Percentiles rank a stretch among this genome's conserved stretches.
Evolutionary conservation across 2,888 invertebrate genomes (phyloP).

Genomic region (Ennomos quercinarius): DNA sequence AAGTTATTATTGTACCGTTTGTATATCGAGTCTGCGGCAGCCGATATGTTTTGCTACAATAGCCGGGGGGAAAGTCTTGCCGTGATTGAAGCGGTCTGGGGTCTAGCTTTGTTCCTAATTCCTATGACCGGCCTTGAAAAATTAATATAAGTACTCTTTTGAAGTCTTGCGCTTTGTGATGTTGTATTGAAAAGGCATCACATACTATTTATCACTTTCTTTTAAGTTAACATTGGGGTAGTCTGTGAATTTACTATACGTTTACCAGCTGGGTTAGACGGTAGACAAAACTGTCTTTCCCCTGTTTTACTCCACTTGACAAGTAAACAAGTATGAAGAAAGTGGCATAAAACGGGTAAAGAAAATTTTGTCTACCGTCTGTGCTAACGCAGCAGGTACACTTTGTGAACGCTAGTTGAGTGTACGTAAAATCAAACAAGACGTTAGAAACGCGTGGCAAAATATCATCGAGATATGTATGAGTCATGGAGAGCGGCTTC

Average conservation of each 20-base stretch:
- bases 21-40: background rate
- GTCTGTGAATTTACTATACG: too few relatives aligned
- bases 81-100: slow-evolving; percentile 2
- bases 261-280: too few relatives aligned
- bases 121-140: background rate
- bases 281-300: too few relatives aligned
- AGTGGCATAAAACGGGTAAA: too few relatives aligned
- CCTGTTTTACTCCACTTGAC: too few relatives aligned
- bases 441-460: slow-evolving; percentile 47
- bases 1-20: background rate
- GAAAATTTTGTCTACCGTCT: too few relatives aligned
- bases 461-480: slow-evolving; percentile 48
- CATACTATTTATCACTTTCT: background rate
- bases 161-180: too few relatives aligned
- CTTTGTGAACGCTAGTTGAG: background rate
- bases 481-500: slow-evolving; percentile 69
- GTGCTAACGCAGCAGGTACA: too few relatives aligned
- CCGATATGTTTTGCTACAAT: slow-evolving; percentile 9
- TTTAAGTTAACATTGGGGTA: background rate
- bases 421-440: slow-evolving; percentile 23
- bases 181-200: background rate
- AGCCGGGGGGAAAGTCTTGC: slow-evolving; percentile 19
- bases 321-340: too few relatives aligned
- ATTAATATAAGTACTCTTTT: background rate
- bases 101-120: slow-evolving; percentile 8